Conservation (phyloP, 2,888 invertebrate genomes). For the Tiliacea aurago region DNA sequence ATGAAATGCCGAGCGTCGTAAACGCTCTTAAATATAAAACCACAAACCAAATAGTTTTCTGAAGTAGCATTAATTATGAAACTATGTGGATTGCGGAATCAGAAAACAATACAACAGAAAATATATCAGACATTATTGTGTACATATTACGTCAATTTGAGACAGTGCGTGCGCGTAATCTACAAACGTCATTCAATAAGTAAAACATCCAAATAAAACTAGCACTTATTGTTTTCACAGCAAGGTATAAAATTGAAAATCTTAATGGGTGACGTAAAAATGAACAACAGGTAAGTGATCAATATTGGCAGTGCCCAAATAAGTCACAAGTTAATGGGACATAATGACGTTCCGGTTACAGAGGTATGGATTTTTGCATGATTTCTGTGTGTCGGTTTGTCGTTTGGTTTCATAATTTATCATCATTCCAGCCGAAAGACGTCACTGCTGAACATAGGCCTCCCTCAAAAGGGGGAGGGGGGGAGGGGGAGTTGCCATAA, state of each 20-base stretch:
- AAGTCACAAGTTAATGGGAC: slow-evolving; percentile 16
- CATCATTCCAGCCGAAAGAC: too few species aligned
- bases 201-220: neutral
- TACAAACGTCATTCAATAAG: slow-evolving; percentile 32
- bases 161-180: slow-evolving; percentile 27
- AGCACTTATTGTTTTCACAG: neutral
- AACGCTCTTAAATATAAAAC: too few species aligned
- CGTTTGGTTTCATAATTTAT: neutral
- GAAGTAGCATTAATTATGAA: neutral
- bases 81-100: slow-evolving; percentile 40
- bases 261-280: neutral
- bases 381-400: neutral
- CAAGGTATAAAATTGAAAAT: slow-evolving; percentile 1
- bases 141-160: slow-evolving; percentile 50
- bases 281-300: neutral
- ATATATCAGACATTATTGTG: slow-evolving; percentile 22
- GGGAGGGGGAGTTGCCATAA: too few species aligned
- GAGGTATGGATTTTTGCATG: neutral
- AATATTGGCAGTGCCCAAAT: slow-evolving; percentile 40
- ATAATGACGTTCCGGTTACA: slow-evolving; percentile 42
- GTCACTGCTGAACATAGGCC: too few species aligned
- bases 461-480: too few species aligned
- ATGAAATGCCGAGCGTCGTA: too few species aligned
- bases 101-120: slow-evolving; percentile 19
- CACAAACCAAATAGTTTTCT: neutral